phyloP scores from a whole-genome alignment of 2,888 invertebrate genomes.

The Eupithecia tripunctaria region DNA sequence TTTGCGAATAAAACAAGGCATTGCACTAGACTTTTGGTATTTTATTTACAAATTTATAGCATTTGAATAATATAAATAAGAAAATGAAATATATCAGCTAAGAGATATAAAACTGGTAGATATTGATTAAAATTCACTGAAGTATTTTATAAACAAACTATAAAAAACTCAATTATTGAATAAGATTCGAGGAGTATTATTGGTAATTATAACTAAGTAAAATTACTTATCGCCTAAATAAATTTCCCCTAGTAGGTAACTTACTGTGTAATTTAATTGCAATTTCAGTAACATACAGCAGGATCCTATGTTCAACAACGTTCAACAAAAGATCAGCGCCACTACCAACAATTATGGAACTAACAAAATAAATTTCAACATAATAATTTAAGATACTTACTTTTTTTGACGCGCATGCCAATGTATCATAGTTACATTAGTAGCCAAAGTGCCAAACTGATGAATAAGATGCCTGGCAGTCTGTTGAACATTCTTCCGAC shows the following conservation, averaged over 20 bases:
- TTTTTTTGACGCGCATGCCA: background rate
- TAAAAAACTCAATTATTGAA: slow-evolving; percentile 9
- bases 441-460: background rate
- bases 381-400: background rate
- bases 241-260: background rate
- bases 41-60: slow-evolving; percentile 57
- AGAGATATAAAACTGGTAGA: background rate
- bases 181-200: slow-evolving; percentile 13
- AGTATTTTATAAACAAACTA: slow-evolving; percentile 10
- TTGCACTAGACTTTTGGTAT: slow-evolving; percentile 66
- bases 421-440: background rate
- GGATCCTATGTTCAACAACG: background rate
- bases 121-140: slow-evolving; percentile 11
- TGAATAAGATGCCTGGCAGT: background rate
- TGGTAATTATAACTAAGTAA: background rate
- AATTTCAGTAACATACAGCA: background rate
- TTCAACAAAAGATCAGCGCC: background rate
- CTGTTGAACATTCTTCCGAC: background rate
- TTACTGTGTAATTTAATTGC: background rate
- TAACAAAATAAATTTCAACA: background rate
- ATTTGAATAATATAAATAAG: slow-evolving; percentile 12
- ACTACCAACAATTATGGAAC: background rate
- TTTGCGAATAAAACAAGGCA: slow-evolving; percentile 79
- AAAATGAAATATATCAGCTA: background rate
- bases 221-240: background rate